phyloP scores from a whole-genome alignment of 1,140 invertebrate species.

The Cherax destructor region DNA sequence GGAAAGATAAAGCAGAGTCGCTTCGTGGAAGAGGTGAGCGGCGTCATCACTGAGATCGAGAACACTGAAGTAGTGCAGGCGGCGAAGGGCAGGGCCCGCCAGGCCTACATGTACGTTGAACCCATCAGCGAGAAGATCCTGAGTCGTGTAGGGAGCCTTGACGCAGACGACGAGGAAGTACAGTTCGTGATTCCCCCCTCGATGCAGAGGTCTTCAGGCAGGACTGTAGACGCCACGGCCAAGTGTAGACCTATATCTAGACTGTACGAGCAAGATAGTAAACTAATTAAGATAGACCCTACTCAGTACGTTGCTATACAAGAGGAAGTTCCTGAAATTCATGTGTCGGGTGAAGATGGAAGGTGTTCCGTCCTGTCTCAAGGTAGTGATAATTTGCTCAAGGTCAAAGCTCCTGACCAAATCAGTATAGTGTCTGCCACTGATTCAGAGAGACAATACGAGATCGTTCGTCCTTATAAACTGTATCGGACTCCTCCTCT shows the following conservation, averaged over 20 bases:
- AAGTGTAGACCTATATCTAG: constrained; percentile 41
- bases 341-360: constrained; percentile 68
- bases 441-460: constrained; percentile 70
- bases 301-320: constrained; percentile 60
- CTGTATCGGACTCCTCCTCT: constrained; percentile 69
- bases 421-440: constrained; percentile 70
- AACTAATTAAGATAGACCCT: constrained; percentile 39
- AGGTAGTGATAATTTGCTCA: constrained; percentile 67
- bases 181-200: constrained; percentile 69
- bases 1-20: constrained; percentile 47
- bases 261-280: constrained; percentile 27
- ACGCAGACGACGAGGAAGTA: constrained; percentile 62
- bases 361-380: constrained; percentile 64
- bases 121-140: constrained; percentile 69
- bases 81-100: constrained; percentile 59
- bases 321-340: constrained; percentile 62
- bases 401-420: constrained; percentile 71
- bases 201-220: constrained; percentile 44
- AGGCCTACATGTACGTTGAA: constrained; percentile 68
- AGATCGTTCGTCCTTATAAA: constrained; percentile 68
- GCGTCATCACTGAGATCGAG: constrained; percentile 54
- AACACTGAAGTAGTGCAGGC: constrained; percentile 70
- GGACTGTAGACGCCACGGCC: constrained; percentile 6
- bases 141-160: constrained; percentile 65
- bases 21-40: constrained; percentile 59